Evolutionary conservation across 2,113 vertebrate species (phyloP).

Genomic region (Monarcha castaneiventris): DNA sequence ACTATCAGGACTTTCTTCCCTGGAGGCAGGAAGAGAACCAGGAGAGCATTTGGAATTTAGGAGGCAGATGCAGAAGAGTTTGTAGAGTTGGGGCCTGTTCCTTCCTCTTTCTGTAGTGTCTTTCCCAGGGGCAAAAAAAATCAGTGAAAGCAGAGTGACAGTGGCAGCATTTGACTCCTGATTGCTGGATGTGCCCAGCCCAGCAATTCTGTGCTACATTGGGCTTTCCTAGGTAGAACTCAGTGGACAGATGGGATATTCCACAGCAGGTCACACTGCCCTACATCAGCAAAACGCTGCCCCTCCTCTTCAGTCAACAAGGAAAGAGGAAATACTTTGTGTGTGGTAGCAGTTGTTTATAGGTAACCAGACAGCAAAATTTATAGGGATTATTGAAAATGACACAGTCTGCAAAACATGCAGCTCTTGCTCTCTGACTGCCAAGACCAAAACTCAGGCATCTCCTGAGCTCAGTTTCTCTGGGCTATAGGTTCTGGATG

Average conservation of each 20-base stretch:
- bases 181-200: background rate
- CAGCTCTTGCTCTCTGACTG: background rate
- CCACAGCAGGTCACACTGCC: background rate
- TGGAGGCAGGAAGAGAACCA: background rate
- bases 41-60: background rate
- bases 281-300: background rate
- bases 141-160: background rate
- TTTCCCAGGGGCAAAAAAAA: background rate
- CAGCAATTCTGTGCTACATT: background rate
- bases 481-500: background rate
- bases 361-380: background rate
- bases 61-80: background rate
- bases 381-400: background rate
- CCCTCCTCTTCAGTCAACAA: too few species aligned
- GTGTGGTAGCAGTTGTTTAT: background rate
- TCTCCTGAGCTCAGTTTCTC: background rate
- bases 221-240: background rate
- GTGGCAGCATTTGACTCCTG: background rate
- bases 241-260: background rate
- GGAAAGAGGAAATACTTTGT: background rate
- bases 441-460: background rate
- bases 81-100: background rate
- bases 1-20: constrained; percentile 77
- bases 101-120: background rate
- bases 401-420: background rate